phyloP scores from a whole-genome alignment of 2,888 invertebrate genomes.

The Malthinus flaveolus region DNA sequence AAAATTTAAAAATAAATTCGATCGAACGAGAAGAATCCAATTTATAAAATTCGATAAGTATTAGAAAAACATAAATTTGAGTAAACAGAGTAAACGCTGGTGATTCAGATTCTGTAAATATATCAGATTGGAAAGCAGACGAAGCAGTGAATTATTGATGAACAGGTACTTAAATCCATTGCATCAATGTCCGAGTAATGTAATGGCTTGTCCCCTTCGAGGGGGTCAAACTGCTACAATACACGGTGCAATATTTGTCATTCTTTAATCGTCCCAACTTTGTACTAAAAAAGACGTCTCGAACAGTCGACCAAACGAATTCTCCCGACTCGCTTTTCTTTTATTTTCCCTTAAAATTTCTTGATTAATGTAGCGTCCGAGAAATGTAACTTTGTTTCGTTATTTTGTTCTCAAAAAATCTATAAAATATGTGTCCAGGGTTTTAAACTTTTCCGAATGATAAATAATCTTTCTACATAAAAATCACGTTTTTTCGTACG shows the following conservation, averaged over 20 bases:
- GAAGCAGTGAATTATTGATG: conserved; percentile 52
- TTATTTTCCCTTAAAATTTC: no score
- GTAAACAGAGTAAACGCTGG: conserved; percentile 25
- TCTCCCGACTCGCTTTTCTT: neutral
- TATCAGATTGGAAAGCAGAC: conserved; percentile 47
- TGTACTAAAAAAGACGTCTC: conserved; percentile 12
- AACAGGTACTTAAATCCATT: conserved; percentile 52
- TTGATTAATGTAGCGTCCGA: no score
- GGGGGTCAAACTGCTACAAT: conserved; percentile 40
- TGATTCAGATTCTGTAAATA: conserved; percentile 50
- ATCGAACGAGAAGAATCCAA: no score
- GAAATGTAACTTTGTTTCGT: no score
- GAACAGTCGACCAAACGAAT: conserved; percentile 17
- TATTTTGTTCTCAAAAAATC: neutral
- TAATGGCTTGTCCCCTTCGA: conserved; percentile 39
- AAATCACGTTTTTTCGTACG: conserved; percentile 22
- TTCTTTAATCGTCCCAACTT: conserved; percentile 44
- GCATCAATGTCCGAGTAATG: conserved; percentile 42
- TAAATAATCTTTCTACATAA: conserved; percentile 12
- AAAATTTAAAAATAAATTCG: no score
- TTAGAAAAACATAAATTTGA: neutral
- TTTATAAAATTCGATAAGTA: neutral
- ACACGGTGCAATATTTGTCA: conserved; percentile 46
- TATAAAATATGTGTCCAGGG: conserved; percentile 3
- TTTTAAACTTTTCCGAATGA: conserved; percentile 6